Evolutionary conservation across 2,888 invertebrate genomes (phyloP), one percentile per base, ranked within the genome.

Genomic region (Drosophila maculinotata): DNA sequence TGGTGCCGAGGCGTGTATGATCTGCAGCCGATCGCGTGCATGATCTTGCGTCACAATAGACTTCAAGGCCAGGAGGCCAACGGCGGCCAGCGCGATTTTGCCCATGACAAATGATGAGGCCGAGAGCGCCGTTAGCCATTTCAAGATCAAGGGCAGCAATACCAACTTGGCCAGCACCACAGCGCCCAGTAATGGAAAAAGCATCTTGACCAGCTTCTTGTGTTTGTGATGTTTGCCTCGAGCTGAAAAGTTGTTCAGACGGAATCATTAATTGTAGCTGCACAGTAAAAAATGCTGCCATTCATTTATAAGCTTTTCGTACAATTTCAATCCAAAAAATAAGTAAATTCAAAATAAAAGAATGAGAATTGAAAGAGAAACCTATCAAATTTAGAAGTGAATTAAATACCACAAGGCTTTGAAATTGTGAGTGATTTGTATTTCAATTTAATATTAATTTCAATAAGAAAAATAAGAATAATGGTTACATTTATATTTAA

Each of bases 81-180:
- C 89, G 9, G 87, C 79, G 7, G 87, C 68, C 33, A 91, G 62
- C 1, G 91, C 90, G 28, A 91, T 87, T 85, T 91, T 91, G 36
- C 90, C 90, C 86, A 91, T 89, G 23, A 91, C 76, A 70, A 91
- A 90, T 4, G 91, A 89, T 12, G 91, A 88, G 64, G 94, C 94
- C 17, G 95, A 94, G 45, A 95, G 90, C 35, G 95, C 93, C 1
- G 95, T 94, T 66, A 96, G 90, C 1, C 94, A 93, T 81, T 95
- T 96, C 51, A 96, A 88, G 0, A 94, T 93, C 30, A 95, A 90
- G 0, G 95, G 95, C 44, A 95, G 90, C 7, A 96, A 79, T 1
- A 96, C 90, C 30, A 94, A 92, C 88, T 95, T 95, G 1, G 95
- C 93, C 47, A 95, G 92, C 14, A 95, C 81, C 20, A 94, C 91